phyloP scores from a whole-genome alignment of 2,797 vertebrate species.

The Eidolon dupreanum region DNA sequence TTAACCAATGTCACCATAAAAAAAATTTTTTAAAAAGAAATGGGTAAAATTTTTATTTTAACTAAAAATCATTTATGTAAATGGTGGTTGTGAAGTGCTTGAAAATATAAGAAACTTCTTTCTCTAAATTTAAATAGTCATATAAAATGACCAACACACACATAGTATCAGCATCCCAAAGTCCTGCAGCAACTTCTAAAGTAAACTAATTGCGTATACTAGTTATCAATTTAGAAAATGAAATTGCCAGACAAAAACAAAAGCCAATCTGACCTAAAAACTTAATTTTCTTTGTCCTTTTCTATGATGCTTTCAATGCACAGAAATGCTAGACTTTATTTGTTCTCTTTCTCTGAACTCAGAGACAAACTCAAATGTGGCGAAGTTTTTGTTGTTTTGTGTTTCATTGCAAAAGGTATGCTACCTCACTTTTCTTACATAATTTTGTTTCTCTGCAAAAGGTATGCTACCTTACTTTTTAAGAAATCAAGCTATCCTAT shows the following conservation, averaged over 20 bases:
- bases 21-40: neutral
- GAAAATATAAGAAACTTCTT: constrained; percentile 12
- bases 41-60: neutral
- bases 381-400: neutral
- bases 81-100: neutral
- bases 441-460: neutral
- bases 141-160: neutral
- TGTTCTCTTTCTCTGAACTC: constrained; percentile 62
- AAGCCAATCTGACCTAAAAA: constrained; percentile 24
- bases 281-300: constrained; percentile 41
- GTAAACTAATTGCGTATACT: neutral
- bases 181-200: neutral
- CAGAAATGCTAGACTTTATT: constrained; percentile 60
- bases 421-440: neutral
- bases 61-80: constrained; percentile 39
- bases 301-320: constrained; percentile 26
- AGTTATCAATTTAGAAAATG: neutral
- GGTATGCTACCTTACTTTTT: neutral
- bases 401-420: neutral
- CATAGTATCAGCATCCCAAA: neutral
- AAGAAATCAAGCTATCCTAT: neutral
- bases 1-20: too few species aligned
- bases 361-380: constrained; percentile 32
- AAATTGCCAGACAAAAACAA: constrained; percentile 15
- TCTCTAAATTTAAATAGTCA: neutral